Evolutionary conservation across 2,888 invertebrate species (phyloP), one percentile per base, ranked within the genome.

Genomic region (Hydroisotoma schaefferi): DNA sequence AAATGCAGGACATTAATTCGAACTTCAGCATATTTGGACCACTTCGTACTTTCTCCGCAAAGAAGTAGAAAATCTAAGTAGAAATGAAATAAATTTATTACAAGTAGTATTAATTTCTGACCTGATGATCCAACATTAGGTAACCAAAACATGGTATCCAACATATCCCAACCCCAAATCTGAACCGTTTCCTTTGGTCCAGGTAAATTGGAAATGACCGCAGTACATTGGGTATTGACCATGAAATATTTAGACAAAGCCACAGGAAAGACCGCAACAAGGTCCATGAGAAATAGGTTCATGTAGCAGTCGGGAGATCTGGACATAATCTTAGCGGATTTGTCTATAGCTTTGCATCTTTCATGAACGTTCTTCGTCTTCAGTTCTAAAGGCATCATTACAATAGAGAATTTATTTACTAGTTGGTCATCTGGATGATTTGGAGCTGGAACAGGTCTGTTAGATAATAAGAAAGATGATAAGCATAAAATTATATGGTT

Each of bases 61-160:
- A n/a, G n/a, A n/a, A n/a, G n/a, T n/a, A n/a, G n/a, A n/a, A n/a
- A n/a, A n/a, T n/a, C n/a, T n/a, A n/a, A n/a, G n/a, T n/a, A n/a
- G n/a, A n/a, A n/a, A n/a, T n/a, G n/a, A n/a, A n/a, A n/a, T n/a
- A n/a, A n/a, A n/a, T n/a, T n/a, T n/a, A n/a, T n/a, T n/a, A n/a
- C n/a, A n/a, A n/a, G n/a, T n/a, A n/a, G n/a, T n/a, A n/a, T n/a
- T n/a, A n/a, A n/a, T n/a, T n/a, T n/a, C 38, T 27, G 43, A 67
- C 67, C 69, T 38, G 67, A 65, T 33, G 59, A 56, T 1, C 66
- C 70, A 12, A 70, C 61, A 54, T 64, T 65, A 2, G 70, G 70
- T 6, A 70, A 55, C 70, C 70, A 70, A 58, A 68, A 70, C 66
- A 70, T 70, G 2, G 68, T 68, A 33, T 70, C 70, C 6, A 66